Evolutionary conservation across 2,888 invertebrate genomes (phyloP).

Genomic region (Eudasyphora cyanicolor): DNA sequence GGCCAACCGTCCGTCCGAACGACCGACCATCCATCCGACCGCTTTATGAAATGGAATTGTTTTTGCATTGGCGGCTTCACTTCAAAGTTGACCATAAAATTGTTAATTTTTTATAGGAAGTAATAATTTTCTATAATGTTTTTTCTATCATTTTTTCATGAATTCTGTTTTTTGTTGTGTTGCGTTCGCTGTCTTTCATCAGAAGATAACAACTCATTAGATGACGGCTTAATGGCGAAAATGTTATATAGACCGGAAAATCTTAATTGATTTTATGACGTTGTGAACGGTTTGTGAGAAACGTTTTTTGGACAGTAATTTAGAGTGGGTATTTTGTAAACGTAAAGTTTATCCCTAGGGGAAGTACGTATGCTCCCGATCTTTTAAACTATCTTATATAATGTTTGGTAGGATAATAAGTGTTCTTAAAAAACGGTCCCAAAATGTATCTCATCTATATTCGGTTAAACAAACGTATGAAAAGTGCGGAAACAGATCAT

Average conservation of each 20-base stretch:
- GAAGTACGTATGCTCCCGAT: too few relatives aligned
- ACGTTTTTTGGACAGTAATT: too few relatives aligned
- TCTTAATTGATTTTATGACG: conserved; percentile 8
- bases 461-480: too few relatives aligned
- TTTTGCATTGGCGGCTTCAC: conserved; percentile 43
- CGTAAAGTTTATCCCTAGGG: too few relatives aligned
- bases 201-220: conserved; percentile 58
- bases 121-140: conserved; percentile 51
- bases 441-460: too few relatives aligned
- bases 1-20: not conserved
- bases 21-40: too few relatives aligned
- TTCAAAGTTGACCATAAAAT: conserved; percentile 63
- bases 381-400: too few relatives aligned
- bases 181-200: not conserved
- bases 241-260: conserved; percentile 2
- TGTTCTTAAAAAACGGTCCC: too few relatives aligned
- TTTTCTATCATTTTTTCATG: conserved; percentile 8
- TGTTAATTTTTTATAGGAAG: conserved; percentile 60
- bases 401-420: too few relatives aligned
- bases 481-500: too few relatives aligned
- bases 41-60: conserved; percentile 24
- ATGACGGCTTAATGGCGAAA: conserved; percentile 29
- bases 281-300: not conserved
- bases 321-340: too few relatives aligned
- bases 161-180: conserved; percentile 18